These are phyloP conservation scores for Equus przewalskii DNA, from an alignment of 2,113 vertebrate species.

Conservation along the genomic window DNA sequence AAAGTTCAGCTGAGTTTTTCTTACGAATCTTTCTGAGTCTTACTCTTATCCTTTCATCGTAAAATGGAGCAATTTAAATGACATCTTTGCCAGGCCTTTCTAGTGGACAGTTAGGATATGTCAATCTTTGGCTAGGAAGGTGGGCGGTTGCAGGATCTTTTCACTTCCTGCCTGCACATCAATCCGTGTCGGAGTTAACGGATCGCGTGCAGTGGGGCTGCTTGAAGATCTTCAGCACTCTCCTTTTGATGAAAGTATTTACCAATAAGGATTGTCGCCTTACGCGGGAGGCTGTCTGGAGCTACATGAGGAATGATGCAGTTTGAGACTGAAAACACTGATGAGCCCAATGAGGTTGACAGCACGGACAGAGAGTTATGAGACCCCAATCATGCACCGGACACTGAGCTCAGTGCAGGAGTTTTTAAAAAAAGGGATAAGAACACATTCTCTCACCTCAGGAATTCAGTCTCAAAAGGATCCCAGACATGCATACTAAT, in stretches of 20 bases:
- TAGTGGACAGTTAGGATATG: not conserved
- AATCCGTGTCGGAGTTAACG: not conserved
- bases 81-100: not conserved
- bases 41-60: not conserved
- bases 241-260: not conserved
- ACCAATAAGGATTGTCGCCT: not conserved
- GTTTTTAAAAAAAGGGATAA: not conserved
- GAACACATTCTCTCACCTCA: not conserved
- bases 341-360: not conserved
- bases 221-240: not conserved
- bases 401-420: not conserved
- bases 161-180: not conserved
- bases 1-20: not conserved
- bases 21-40: slow-evolving; percentile 24
- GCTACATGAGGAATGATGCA: not conserved
- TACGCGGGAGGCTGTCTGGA: not conserved
- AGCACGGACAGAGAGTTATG: not conserved
- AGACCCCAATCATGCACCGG: not conserved
- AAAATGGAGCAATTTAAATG: not conserved
- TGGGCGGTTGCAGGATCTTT: not conserved
- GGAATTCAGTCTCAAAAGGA: not conserved
- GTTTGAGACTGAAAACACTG: not conserved
- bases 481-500: not conserved
- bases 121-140: not conserved
- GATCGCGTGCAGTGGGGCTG: not conserved